These are phyloP conservation scores for Scaptomyza tumidula DNA, from an alignment of 2,888 invertebrate species.

Conservation along the genomic window DNA sequence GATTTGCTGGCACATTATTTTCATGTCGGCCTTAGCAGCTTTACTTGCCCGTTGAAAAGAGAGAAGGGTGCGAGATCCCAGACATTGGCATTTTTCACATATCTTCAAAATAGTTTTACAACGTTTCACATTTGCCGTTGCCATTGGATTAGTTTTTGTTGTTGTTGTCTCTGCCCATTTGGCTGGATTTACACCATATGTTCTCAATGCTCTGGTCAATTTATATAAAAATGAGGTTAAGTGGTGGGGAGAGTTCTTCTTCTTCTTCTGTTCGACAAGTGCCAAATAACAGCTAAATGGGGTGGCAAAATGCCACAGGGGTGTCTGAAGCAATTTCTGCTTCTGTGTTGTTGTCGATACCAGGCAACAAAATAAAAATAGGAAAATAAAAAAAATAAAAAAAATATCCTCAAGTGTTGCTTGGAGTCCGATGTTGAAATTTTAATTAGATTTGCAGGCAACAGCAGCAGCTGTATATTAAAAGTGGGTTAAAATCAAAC, in stretches of 20 bases:
- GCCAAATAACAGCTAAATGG: conserved; percentile 41
- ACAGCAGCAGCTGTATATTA: conserved; percentile 10
- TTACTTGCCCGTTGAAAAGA: conserved; percentile 21
- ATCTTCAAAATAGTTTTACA: conserved; percentile 72
- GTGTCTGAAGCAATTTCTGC: conserved; percentile 25
- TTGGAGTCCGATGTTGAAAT: conserved; percentile 47
- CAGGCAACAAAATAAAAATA: conserved; percentile 14
- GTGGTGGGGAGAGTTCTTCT: conserved; percentile 25
- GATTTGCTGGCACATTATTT: conserved; percentile 78
- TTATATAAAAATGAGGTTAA: conserved; percentile 70
- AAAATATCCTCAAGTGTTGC: conserved; percentile 34
- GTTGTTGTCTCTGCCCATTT: conserved; percentile 56
- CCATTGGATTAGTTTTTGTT: conserved; percentile 51
- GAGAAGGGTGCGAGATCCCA: not conserved
- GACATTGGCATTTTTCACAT: conserved; percentile 52
- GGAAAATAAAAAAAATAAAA: conserved; percentile 16
- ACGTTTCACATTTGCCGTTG: conserved; percentile 65
- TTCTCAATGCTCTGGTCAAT: conserved; percentile 60
- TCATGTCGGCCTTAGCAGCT: conserved; percentile 58
- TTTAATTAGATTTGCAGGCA: conserved; percentile 69
- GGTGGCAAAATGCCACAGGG: conserved; percentile 16
- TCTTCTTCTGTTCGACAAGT: conserved; percentile 29
- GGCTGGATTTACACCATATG: conserved; percentile 76
- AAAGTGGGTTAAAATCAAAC: conserved; percentile 33
- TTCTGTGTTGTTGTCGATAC: conserved; percentile 36